Evolutionary conservation across 2,113 vertebrate species (phyloP).

Genomic region (Aix galericulata): DNA sequence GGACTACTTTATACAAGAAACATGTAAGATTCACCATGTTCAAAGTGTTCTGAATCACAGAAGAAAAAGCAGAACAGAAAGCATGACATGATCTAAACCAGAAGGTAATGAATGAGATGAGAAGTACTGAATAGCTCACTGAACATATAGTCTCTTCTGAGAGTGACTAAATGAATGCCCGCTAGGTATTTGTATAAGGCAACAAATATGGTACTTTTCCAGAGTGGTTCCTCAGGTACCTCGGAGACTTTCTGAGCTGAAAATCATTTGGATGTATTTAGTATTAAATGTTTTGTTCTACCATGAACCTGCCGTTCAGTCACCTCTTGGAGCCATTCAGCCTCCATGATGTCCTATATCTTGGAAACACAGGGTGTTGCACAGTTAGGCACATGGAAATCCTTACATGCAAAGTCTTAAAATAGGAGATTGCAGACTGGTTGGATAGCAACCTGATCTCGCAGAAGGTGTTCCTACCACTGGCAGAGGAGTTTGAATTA

Average conservation of each 20-base stretch:
- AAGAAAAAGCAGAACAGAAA: background rate
- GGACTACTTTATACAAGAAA: background rate
- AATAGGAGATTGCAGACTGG: no score
- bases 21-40: background rate
- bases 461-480: no score
- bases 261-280: background rate
- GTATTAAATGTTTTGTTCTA: background rate
- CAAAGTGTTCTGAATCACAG: background rate
- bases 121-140: background rate
- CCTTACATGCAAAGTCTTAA: background rate
- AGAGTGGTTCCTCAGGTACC: background rate
- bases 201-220: background rate
- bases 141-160: background rate
- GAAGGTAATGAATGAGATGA: background rate
- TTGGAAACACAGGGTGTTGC: background rate
- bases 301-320: background rate
- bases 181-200: background rate
- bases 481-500: no score
- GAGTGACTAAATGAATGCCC: background rate
- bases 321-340: background rate
- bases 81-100: background rate
- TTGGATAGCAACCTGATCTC: no score
- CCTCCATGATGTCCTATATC: accelerated
- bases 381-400: background rate
- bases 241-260: background rate